These are phyloP conservation scores for Pseudomyrmex sp. DNA, from an alignment of 1,140 invertebrate genomes.

Conservation along the genomic window DNA sequence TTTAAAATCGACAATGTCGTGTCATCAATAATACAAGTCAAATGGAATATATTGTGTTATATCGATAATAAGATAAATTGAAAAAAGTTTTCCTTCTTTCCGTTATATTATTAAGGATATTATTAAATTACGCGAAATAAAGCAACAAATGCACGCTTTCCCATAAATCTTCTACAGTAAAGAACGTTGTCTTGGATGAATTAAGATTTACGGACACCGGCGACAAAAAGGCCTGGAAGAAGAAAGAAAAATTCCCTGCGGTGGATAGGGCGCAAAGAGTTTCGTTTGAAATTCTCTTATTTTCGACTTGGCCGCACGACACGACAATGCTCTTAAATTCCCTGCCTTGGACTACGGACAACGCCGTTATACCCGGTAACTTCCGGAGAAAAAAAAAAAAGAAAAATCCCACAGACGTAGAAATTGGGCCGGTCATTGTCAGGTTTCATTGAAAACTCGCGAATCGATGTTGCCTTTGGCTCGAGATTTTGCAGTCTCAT, in stretches of 20 bases:
- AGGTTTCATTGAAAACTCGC: slow-evolving; percentile 25
- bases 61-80: not conserved
- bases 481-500: slow-evolving; percentile 28
- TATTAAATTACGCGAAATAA: not conserved
- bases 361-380: slow-evolving; percentile 51
- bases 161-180: not conserved
- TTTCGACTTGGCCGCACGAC: slow-evolving; percentile 74
- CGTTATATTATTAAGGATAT: not conserved
- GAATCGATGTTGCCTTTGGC: slow-evolving; percentile 3
- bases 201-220: slow-evolving; percentile 57
- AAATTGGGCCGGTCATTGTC: slow-evolving; percentile 60
- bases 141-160: not conserved
- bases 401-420: slow-evolving; percentile 13
- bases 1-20: not conserved
- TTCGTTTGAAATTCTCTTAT: slow-evolving; percentile 78
- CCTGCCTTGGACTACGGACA: slow-evolving; percentile 67
- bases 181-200: slow-evolving; percentile 35
- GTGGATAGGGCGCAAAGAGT: slow-evolving; percentile 51
- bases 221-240: slow-evolving; percentile 17
- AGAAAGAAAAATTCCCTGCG: slow-evolving; percentile 48
- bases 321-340: slow-evolving; percentile 85
- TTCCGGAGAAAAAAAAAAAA: slow-evolving; percentile 18
- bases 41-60: too few relatives aligned
- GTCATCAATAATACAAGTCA: too few relatives aligned
- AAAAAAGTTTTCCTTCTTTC: not conserved